Conservation (phyloP, 2,888 invertebrate genomes). For the Augiades crinisus region DNA sequence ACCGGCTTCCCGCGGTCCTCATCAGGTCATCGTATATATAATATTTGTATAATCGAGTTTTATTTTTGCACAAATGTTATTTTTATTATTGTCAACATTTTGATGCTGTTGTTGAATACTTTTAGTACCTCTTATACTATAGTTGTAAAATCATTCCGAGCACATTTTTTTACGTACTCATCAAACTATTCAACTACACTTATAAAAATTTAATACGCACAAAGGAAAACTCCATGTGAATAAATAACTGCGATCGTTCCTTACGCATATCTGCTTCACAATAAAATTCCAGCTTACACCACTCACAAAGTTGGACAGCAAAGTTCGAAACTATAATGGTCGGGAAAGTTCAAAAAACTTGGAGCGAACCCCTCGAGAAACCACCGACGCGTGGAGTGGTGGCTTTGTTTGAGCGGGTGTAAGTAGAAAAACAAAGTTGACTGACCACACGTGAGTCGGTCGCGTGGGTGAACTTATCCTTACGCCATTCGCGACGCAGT, state of each 20-base stretch:
- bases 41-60: too few species aligned
- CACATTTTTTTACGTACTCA: too few species aligned
- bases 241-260: neutral
- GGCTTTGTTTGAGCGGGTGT: slow-evolving; percentile 36
- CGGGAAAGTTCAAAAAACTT: slow-evolving; percentile 8
- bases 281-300: neutral
- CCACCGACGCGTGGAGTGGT: slow-evolving; percentile 20
- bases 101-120: too few species aligned
- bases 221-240: neutral
- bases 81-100: too few species aligned
- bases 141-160: too few species aligned
- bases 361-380: slow-evolving; percentile 5
- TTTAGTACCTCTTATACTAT: too few species aligned
- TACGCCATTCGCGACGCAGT: too few species aligned
- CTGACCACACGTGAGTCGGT: slow-evolving; percentile 52
- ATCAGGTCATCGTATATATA: too few species aligned
- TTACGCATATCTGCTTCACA: neutral
- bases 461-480: slow-evolving; percentile 33
- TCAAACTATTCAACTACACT: too few species aligned
- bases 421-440: slow-evolving; percentile 63
- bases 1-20: too few species aligned
- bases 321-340: neutral
- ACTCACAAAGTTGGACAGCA: neutral
- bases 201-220: too few species aligned
- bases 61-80: too few species aligned